These are phyloP conservation scores for Rhizomys pruinosus DNA, from an alignment of 2,113 vertebrate species.

Conservation along the genomic window DNA sequence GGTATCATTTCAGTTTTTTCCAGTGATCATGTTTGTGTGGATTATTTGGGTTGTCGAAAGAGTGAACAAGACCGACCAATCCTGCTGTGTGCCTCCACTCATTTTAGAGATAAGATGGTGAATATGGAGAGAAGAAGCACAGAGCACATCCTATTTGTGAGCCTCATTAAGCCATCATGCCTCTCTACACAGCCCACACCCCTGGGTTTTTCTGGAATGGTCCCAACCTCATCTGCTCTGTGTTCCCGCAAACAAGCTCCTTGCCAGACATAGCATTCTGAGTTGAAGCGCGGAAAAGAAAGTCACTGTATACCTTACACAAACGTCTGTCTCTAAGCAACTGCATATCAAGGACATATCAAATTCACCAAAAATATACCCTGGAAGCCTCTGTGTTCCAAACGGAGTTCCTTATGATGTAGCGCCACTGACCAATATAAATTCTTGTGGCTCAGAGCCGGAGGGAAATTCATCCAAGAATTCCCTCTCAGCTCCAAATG, in stretches of 20 bases:
- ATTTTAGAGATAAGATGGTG: not conserved
- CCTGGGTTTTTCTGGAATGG: not conserved
- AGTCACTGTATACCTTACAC: constrained; percentile 58
- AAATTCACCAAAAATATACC: constrained; percentile 61
- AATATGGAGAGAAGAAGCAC: not conserved
- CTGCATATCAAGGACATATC: constrained; percentile 52
- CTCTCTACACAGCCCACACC: constrained; percentile 1
- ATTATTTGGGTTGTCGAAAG: constrained; percentile 26
- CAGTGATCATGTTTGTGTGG: not conserved
- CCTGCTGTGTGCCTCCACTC: constrained; percentile 7
- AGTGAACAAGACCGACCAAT: not conserved
- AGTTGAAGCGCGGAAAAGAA: constrained; percentile 55
- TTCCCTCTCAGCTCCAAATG: not conserved
- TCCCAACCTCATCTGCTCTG: constrained; percentile 41
- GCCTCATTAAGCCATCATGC: not conserved
- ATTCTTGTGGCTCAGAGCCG: constrained; percentile 33
- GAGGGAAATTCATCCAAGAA: not conserved
- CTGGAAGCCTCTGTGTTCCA: constrained; percentile 48
- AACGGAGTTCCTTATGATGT: constrained; percentile 21
- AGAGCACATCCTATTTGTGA: not conserved
- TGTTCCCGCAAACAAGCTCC: constrained; percentile 1
- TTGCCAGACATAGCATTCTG: constrained; percentile 42
- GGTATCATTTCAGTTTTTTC: not conserved
- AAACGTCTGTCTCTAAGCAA: constrained; percentile 69
- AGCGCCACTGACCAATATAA: constrained; percentile 56